phyloP scores from a whole-genome alignment of 2,797 vertebrate genomes.

The Muraenolepis orangiensis region DNA sequence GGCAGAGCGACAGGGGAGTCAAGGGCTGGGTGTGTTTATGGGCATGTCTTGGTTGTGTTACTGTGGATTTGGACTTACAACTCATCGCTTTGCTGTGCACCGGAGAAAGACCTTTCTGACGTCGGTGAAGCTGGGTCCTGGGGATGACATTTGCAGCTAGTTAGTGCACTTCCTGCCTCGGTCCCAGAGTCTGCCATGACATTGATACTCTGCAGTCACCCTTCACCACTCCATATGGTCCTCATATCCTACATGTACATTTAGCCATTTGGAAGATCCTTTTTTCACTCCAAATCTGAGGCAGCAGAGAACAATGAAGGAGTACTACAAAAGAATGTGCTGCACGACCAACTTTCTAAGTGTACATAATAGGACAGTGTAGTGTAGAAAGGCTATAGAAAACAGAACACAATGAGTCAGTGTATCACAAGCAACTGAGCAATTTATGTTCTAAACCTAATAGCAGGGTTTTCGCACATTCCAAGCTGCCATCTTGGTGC shows the following conservation, averaged over 20 bases:
- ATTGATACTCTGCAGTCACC: not conserved
- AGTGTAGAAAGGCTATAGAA: not conserved
- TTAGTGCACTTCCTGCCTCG: not conserved
- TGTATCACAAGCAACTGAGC: not conserved
- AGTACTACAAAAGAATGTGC: not conserved
- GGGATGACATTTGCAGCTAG: not conserved
- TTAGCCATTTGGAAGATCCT: not conserved
- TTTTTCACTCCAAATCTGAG: not conserved
- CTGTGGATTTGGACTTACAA: conserved; percentile 35
- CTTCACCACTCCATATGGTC: not conserved
- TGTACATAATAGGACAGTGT: not conserved
- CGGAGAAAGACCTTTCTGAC: not conserved
- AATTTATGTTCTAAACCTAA: not conserved
- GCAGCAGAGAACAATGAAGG: not conserved
- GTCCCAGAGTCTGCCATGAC: not conserved
- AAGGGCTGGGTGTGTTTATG: not conserved
- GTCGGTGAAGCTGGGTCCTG: not conserved
- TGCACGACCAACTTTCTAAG: not conserved
- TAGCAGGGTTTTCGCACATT: not conserved
- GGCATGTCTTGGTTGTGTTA: not conserved
- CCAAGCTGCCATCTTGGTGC: not conserved
- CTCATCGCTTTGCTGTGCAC: conserved; percentile 11
- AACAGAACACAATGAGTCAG: not conserved
- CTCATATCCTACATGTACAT: not conserved
- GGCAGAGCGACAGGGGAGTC: not conserved